phyloP scores from a whole-genome alignment of 2,888 invertebrate genomes.

The Nasonia oneida region DNA sequence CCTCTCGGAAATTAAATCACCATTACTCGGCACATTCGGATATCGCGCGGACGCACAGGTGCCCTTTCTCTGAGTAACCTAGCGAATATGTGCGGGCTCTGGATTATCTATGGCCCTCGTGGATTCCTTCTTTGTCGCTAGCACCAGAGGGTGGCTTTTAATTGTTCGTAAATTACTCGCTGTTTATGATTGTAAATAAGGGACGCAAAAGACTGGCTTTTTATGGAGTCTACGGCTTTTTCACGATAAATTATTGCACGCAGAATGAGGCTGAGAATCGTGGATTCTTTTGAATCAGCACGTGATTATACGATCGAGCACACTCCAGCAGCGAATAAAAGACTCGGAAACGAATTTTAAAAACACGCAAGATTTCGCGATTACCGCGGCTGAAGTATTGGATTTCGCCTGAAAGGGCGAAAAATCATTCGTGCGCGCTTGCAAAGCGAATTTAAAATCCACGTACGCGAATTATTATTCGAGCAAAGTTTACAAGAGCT shows the following conservation, averaged over 20 bases:
- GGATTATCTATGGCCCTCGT: slow-evolving; percentile 32
- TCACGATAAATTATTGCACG: slow-evolving; percentile 8
- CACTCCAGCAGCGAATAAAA: neutral
- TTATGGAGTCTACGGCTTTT: neutral
- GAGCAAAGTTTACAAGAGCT: neutral
- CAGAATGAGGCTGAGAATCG: slow-evolving; percentile 16
- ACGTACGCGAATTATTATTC: neutral
- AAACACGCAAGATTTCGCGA: neutral
- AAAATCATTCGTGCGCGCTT: neutral
- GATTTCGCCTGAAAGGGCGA: neutral
- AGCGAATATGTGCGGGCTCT: slow-evolving; percentile 11
- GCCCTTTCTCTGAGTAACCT: slow-evolving; percentile 12
- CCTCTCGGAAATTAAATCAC: slow-evolving; percentile 58
- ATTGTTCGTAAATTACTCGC: slow-evolving; percentile 58
- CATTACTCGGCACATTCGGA: slow-evolving; percentile 59
- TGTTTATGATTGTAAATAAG: slow-evolving; percentile 37
- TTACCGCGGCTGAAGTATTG: neutral
- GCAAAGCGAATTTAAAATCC: neutral
- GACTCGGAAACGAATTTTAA: neutral
- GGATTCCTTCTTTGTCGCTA: neutral
- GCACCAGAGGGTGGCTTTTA: slow-evolving; percentile 30
- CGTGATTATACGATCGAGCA: neutral
- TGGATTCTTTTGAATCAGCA: neutral
- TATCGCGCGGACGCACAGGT: slow-evolving; percentile 35
- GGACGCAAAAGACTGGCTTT: neutral